phyloP scores from a whole-genome alignment of 2,888 invertebrate species.

The Drosophila kambysellisi region DNA sequence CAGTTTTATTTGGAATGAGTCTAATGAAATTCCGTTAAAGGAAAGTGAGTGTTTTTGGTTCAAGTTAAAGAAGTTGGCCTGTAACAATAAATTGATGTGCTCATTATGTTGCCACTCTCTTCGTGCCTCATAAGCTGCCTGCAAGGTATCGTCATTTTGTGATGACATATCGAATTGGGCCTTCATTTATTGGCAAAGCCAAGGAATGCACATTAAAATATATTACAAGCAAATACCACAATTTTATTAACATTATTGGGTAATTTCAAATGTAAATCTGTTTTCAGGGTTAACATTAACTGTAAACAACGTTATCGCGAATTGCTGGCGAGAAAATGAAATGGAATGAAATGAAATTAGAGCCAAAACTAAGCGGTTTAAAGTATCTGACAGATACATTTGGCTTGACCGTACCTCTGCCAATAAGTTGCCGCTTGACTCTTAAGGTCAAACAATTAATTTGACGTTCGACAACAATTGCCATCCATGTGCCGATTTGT shows the following conservation, averaged over 20 bases:
- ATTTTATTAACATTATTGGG: conserved; percentile 10
- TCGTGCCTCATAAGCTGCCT: neutral
- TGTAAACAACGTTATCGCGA: conserved; percentile 53
- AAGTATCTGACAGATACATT: conserved; percentile 50
- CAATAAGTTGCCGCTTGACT: conserved; percentile 38
- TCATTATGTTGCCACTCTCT: neutral
- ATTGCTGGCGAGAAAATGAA: conserved; percentile 41
- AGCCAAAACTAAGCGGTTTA: conserved; percentile 68
- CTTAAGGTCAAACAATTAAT: conserved; percentile 70
- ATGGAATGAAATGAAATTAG: conserved; percentile 46
- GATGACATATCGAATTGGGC: conserved; percentile 31
- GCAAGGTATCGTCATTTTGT: neutral
- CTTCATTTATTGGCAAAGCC: neutral
- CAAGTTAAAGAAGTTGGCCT: neutral
- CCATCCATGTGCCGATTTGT: conserved; percentile 18
- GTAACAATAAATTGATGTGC: neutral
- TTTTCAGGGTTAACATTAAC: conserved; percentile 48
- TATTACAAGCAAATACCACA: conserved; percentile 23
- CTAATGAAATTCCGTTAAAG: neutral
- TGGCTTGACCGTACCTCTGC: conserved; percentile 22
- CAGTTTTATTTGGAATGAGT: neutral
- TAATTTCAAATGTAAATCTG: conserved; percentile 17
- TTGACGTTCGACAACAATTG: conserved; percentile 28
- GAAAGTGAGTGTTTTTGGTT: neutral
- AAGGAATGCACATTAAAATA: conserved; percentile 52